A percentile compares a stretch with the other conserved stretches of the same genome.
phyloP scores from a whole-genome alignment of 2,797 vertebrate species.

The Chrosomus eos region DNA sequence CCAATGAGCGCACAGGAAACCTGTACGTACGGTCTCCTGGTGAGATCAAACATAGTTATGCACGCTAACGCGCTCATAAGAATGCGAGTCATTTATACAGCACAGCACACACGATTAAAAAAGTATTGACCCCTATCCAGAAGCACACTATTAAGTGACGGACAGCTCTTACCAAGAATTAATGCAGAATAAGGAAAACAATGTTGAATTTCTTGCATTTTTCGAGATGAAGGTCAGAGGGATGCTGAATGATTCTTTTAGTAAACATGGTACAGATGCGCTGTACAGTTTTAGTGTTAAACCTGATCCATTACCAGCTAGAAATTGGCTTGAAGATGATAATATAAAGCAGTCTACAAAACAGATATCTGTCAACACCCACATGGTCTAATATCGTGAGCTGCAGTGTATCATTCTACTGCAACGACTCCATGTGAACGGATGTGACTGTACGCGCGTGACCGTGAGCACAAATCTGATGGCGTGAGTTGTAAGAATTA shows the following conservation, averaged over 20 bases:
- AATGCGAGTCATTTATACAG: neutral
- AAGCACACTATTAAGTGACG: neutral
- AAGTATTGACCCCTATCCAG: neutral
- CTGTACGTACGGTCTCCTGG: conserved; percentile 10
- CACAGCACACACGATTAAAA: neutral
- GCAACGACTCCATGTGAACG: neutral
- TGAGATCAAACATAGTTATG: conserved; percentile 3
- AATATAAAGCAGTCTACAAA: neutral
- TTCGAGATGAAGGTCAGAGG: conserved; percentile 3
- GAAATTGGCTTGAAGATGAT: neutral
- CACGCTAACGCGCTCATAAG: neutral
- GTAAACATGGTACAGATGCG: neutral
- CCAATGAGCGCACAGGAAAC: conserved; percentile 30
- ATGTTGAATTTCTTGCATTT: neutral
- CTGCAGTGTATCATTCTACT: neutral
- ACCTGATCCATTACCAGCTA: neutral
- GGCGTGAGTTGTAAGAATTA: neutral
- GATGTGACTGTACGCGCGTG: conserved; percentile 6
- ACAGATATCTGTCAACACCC: neutral
- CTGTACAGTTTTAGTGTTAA: neutral
- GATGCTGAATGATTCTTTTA: neutral
- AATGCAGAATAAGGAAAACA: neutral
- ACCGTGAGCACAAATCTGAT: neutral
- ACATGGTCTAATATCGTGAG: neutral
- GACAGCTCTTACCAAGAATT: neutral